A percentile compares a stretch with the other conserved stretches of the same genome.
Conservation (phyloP, 2,888 invertebrate genomes). For the Watsonalla cultraria region DNA sequence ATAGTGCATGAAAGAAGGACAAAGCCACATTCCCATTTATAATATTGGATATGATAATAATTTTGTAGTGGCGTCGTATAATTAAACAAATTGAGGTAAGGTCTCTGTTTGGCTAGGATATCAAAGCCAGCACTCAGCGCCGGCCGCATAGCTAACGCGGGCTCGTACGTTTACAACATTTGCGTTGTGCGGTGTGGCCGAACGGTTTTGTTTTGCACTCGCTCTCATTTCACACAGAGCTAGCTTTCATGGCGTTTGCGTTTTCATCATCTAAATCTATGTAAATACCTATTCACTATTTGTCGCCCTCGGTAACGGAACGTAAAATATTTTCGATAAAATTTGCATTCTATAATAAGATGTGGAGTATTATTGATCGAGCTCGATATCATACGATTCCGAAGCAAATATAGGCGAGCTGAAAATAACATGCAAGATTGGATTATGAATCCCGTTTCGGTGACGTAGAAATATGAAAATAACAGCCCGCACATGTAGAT, state of each 20-base stretch:
- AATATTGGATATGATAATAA: slow-evolving; percentile 4
- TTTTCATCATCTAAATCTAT: slow-evolving; percentile 53
- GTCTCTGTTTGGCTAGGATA: slow-evolving; percentile 48
- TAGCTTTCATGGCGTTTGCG: slow-evolving; percentile 58
- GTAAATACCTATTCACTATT: slow-evolving; percentile 24
- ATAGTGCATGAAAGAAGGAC: background rate
- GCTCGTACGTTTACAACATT: slow-evolving; percentile 47
- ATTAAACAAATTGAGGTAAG: slow-evolving; percentile 29
- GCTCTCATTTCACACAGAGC: slow-evolving; percentile 66
- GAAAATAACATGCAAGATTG: background rate
- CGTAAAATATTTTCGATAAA: slow-evolving; percentile 6
- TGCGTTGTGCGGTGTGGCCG: slow-evolving; percentile 36
- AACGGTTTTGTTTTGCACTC: slow-evolving; percentile 50
- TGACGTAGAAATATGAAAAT: background rate
- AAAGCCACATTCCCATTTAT: too few species aligned
- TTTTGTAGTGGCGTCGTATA: slow-evolving; percentile 16
- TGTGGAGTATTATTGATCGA: background rate
- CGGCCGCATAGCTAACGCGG: slow-evolving; percentile 10
- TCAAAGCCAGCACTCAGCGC: slow-evolving; percentile 35
- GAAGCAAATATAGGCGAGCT: background rate
- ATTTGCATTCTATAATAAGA: slow-evolving; percentile 15
- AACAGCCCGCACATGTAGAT: background rate
- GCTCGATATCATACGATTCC: background rate
- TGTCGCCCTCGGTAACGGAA: background rate
- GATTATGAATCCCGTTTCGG: background rate